These are phyloP conservation scores for Trichonephila inaurata DNA, from an alignment of 1,140 invertebrate genomes.

Conservation along the genomic window DNA sequence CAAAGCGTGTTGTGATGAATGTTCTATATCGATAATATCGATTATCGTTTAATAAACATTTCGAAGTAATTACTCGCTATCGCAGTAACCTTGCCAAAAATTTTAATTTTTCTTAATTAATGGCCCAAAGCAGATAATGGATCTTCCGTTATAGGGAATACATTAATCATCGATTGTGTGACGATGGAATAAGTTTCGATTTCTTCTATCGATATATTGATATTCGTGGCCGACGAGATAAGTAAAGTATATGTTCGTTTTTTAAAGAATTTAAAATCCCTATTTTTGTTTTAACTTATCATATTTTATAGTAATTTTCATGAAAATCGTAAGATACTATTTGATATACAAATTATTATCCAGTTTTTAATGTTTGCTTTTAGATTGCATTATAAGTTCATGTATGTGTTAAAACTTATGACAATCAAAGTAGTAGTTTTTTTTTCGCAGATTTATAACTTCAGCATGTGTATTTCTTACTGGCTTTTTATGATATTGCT, in stretches of 20 bases:
- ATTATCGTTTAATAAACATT: constrained; percentile 70
- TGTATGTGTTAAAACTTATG: no score
- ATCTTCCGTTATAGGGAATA: constrained; percentile 34
- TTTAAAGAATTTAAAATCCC: background rate
- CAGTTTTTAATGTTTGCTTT: no score
- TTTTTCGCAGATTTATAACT: no score
- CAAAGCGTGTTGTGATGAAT: constrained; percentile 14
- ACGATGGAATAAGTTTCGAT: constrained; percentile 11
- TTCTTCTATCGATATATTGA: constrained; percentile 36
- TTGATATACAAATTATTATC: no score
- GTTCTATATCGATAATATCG: constrained; percentile 54
- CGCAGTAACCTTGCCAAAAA: constrained; percentile 25
- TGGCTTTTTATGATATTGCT: no score
- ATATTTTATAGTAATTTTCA: background rate
- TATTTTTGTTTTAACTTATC: background rate
- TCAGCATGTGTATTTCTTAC: no score
- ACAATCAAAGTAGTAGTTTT: no score
- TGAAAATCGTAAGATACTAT: no score
- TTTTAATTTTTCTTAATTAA: constrained; percentile 40
- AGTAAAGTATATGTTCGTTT: background rate
- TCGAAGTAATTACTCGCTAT: constrained; percentile 69
- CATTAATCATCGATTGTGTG: constrained; percentile 50
- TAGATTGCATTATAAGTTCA: no score
- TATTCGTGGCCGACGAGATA: background rate
- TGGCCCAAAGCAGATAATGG: constrained; percentile 53